Evolutionary conservation across 2,797 vertebrate species (phyloP).

Genomic region (Ceryle rudis): DNA sequence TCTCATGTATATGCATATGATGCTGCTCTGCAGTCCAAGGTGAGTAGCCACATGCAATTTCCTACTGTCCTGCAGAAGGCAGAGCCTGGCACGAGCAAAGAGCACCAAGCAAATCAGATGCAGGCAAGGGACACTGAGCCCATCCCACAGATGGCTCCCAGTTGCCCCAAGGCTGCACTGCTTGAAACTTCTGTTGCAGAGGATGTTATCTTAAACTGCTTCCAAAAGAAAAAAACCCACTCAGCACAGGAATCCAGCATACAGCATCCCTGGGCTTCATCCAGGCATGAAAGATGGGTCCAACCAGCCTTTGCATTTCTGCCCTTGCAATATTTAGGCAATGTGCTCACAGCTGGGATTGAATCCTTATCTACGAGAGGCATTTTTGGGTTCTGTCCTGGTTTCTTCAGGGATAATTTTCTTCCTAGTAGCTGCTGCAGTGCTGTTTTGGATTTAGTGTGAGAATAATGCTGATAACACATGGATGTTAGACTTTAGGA

Average conservation of each 20-base stretch:
- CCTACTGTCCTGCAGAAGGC: fast-evolving
- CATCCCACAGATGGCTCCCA: not conserved
- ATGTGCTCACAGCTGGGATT: not conserved
- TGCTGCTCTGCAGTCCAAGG: not conserved
- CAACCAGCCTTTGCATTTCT: not conserved
- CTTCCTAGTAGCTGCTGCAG: too few relatives aligned
- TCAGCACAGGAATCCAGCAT: not conserved
- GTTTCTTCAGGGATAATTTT: too few relatives aligned
- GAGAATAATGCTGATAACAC: too few relatives aligned
- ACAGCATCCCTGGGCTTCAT: not conserved
- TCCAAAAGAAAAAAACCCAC: not conserved
- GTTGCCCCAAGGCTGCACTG: fast-evolving
- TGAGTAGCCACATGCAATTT: not conserved
- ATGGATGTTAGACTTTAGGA: too few relatives aligned
- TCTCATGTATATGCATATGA: fast-evolving
- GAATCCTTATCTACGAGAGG: not conserved
- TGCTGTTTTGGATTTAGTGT: too few relatives aligned
- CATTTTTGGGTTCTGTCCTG: not conserved
- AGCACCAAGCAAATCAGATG: fast-evolving
- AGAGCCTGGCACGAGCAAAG: not conserved
- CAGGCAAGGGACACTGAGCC: not conserved
- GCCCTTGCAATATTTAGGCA: not conserved
- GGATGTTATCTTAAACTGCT: not conserved
- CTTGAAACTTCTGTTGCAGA: not conserved
- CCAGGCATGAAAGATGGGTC: fast-evolving